These are phyloP conservation scores for Trichomalopsis sarcophagae DNA, from an alignment of 1,140 invertebrate species.

Conservation along the genomic window DNA sequence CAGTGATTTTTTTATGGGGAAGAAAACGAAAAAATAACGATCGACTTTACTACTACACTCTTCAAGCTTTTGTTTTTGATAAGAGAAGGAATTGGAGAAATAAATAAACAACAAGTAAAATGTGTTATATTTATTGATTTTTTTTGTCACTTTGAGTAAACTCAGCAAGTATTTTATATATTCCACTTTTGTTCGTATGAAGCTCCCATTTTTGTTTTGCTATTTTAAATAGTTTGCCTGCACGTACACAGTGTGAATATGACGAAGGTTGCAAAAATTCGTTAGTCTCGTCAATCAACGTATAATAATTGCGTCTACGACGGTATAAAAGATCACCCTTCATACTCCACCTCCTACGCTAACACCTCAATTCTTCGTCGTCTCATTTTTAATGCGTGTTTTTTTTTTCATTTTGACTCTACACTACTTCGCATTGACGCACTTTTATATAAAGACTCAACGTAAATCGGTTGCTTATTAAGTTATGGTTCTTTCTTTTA, in stretches of 20 bases:
- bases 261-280: slow-evolving; percentile 58
- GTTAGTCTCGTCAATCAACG: slow-evolving; percentile 49
- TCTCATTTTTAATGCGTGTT: slow-evolving; percentile 5
- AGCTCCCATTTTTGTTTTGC: slow-evolving; percentile 55
- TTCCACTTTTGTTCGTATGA: slow-evolving; percentile 56
- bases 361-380: slow-evolving; percentile 7
- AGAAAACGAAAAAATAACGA: not conserved
- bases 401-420: slow-evolving; percentile 11
- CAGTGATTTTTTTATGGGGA: slow-evolving; percentile 4
- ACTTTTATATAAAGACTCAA: slow-evolving; percentile 6
- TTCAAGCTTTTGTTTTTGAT: slow-evolving; percentile 26
- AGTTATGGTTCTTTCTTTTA: not conserved
- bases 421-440: slow-evolving; percentile 20
- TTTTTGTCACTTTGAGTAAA: slow-evolving; percentile 53
- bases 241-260: slow-evolving; percentile 55
- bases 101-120: slow-evolving; percentile 42
- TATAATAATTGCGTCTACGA: slow-evolving; percentile 52
- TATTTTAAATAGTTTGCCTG: slow-evolving; percentile 34
- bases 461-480: not conserved
- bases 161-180: slow-evolving; percentile 55
- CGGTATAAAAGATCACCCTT: slow-evolving; percentile 54
- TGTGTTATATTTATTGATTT: slow-evolving; percentile 44
- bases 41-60: not conserved
- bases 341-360: not conserved
- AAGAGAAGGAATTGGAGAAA: slow-evolving; percentile 44